Conservation (phyloP, 1,140 invertebrate genomes). For the Agrilus planipennis region DNA sequence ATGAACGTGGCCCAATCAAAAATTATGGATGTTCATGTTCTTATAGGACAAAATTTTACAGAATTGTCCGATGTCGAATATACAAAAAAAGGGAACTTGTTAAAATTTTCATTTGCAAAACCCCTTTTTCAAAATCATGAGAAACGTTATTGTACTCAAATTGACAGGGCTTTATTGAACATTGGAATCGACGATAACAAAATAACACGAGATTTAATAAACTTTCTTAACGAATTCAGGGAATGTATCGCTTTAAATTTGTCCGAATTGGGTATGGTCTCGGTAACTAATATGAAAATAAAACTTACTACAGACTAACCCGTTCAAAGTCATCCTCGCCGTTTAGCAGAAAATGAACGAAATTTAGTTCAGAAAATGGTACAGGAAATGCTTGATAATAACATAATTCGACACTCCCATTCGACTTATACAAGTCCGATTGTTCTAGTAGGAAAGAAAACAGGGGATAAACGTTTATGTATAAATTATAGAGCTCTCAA, state of each 20-base stretch:
- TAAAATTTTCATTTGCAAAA: too few species aligned
- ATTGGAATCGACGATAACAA: too few species aligned
- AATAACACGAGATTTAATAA: not conserved
- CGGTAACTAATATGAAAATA: not conserved
- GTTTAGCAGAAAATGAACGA: not conserved
- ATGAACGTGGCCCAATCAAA: too few species aligned
- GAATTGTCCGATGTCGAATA: too few species aligned
- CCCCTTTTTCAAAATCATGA: too few species aligned
- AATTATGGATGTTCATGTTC: too few species aligned
- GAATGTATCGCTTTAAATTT: not conserved
- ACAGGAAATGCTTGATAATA: constrained; percentile 12
- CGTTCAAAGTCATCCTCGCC: not conserved
- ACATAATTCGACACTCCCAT: constrained; percentile 19
- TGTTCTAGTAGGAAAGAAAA: constrained; percentile 25
- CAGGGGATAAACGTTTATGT: constrained; percentile 22
- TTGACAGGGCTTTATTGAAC: too few species aligned
- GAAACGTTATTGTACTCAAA: too few species aligned
- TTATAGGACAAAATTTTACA: too few species aligned
- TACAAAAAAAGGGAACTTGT: too few species aligned
- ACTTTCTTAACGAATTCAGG: not conserved
- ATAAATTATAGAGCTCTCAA: constrained; percentile 37
- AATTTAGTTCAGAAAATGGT: constrained; percentile 4
- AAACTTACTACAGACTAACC: not conserved
- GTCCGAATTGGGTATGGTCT: not conserved
- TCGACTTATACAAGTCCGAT: constrained; percentile 24